Base-by-base conservation (phyloP, 1,140 invertebrate genomes). In the Homalodisca vitripennis region DNA sequence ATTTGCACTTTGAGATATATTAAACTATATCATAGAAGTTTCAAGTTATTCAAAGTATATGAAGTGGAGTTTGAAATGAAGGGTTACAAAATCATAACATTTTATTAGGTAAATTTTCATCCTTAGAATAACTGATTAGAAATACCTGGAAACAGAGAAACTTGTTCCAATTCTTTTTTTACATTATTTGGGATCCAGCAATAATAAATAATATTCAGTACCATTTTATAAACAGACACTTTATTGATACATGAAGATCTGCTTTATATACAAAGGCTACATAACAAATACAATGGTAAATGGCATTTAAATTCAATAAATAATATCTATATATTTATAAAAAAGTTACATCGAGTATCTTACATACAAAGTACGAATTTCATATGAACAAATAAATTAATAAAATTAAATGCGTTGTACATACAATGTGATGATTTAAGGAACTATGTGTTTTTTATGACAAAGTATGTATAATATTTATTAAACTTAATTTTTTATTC, bases 241-340 rank as follows among this genome's bases (percentile, higher is more conserved):
- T 60, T 60, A 60, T 60, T 60, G 55, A 60, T 60, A 60, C 55
- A 60, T 60, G 55, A 29, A 60, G 55, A 60, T 60, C 24, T 60
- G 55, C 55, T 60, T 27, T 60, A 60, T 60, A 10, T 60, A 60
- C 55, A 60, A 60, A 27, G 55, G 55, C 55, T 60, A 60, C 55
- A 60, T 60, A 60, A 60, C 55, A 60, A 60, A 10, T 60, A 60
- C 55, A 60, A 22, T 60, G 55, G 55, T 60, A 60, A 60, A 60
- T 60, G 55, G 55, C 55, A 60, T 60, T 60, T 60, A 26, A 30
- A 60, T 60, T 60, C 27, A 60, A 60, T 60, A 60, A 60, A 60
- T 60, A 60, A 60, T 60, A 30, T 60, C 26, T 60, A 27, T 60
- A 60, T 60, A 27, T 60, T 6, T 60, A 60, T 60, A 27, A 60